Evolutionary conservation across 2,888 invertebrate species (phyloP).

Genomic region (Agrochola circellaris): DNA sequence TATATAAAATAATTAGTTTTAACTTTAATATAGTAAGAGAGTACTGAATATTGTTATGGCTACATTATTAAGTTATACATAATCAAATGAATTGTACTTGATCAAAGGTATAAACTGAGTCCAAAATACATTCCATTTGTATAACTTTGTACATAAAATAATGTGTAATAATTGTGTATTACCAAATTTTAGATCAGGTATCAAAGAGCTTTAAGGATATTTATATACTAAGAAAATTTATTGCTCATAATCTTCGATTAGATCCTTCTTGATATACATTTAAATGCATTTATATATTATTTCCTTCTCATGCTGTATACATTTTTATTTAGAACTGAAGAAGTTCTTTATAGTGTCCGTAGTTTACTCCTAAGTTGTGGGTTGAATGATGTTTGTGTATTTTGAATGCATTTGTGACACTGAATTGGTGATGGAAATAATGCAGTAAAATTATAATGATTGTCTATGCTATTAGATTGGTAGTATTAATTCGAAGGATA

Average conservation of each 20-base stretch:
- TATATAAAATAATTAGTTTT: constrained; percentile 71
- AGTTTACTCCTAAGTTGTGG: constrained; percentile 39
- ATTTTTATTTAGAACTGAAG: constrained; percentile 46
- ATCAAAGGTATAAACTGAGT: constrained; percentile 83
- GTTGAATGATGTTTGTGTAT: constrained; percentile 42
- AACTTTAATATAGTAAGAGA: constrained; percentile 79
- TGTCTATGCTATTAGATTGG: constrained; percentile 50
- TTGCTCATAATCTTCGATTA: constrained; percentile 85
- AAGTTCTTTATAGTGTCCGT: constrained; percentile 41
- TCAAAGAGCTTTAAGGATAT: constrained; percentile 87
- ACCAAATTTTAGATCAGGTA: constrained; percentile 80
- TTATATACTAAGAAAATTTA: constrained; percentile 82
- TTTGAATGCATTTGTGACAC: constrained; percentile 43
- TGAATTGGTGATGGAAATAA: constrained; percentile 46
- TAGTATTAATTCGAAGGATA: constrained; percentile 41
- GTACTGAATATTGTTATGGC: constrained; percentile 88
- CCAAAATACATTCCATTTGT: constrained; percentile 89
- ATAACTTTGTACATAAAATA: constrained; percentile 85
- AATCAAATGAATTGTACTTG: constrained; percentile 78
- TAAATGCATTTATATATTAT: constrained; percentile 81
- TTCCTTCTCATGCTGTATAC: constrained; percentile 41
- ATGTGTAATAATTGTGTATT: constrained; percentile 71
- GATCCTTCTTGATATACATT: constrained; percentile 68
- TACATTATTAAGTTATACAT: constrained; percentile 79
- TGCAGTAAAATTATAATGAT: constrained; percentile 34